Percentiles rank a stretch among this genome's conserved stretches.
phyloP scores from a whole-genome alignment of 2,888 invertebrate species.

The Pristionchus mayeri region DNA sequence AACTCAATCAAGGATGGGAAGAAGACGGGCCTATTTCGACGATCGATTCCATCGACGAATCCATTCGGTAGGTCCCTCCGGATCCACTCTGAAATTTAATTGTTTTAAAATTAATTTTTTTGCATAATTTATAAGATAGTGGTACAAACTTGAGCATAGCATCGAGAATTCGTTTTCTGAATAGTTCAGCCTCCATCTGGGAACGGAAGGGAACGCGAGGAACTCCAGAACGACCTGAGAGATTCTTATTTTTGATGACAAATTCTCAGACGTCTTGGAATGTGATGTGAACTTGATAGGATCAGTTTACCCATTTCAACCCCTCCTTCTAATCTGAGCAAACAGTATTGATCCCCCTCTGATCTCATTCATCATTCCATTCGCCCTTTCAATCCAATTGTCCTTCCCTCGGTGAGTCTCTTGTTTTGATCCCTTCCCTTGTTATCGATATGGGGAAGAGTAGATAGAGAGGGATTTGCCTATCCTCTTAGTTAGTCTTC shows the following conservation, averaged over 20 bases:
- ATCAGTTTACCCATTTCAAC: conserved; percentile 13
- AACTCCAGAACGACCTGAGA: background rate
- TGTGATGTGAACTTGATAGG: conserved; percentile 1
- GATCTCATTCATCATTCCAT: background rate
- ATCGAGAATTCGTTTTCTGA: conserved; percentile 13
- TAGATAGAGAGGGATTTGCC: background rate
- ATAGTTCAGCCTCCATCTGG: conserved; percentile 29
- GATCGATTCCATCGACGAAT: conserved; percentile 47
- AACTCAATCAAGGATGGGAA: background rate
- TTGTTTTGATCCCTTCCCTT: conserved; percentile 20
- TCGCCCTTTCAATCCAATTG: background rate
- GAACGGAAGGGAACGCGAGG: conserved; percentile 40
- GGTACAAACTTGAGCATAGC: conserved; percentile 27
- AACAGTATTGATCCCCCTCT: conserved; percentile 22
- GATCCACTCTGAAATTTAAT: conserved; percentile 15
- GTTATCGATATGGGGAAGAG: conserved; percentile 18
- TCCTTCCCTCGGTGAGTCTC: background rate
- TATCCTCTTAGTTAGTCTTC: background rate
- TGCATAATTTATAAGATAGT: background rate
- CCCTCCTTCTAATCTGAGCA: conserved; percentile 4
- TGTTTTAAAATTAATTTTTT: background rate
- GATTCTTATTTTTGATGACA: background rate
- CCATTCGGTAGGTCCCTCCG: conserved; percentile 44
- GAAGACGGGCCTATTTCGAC: background rate
- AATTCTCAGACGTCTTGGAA: background rate